These are phyloP conservation scores for Cherax quadricarinatus DNA, from an alignment of 1,140 invertebrate species.

Conservation along the genomic window DNA sequence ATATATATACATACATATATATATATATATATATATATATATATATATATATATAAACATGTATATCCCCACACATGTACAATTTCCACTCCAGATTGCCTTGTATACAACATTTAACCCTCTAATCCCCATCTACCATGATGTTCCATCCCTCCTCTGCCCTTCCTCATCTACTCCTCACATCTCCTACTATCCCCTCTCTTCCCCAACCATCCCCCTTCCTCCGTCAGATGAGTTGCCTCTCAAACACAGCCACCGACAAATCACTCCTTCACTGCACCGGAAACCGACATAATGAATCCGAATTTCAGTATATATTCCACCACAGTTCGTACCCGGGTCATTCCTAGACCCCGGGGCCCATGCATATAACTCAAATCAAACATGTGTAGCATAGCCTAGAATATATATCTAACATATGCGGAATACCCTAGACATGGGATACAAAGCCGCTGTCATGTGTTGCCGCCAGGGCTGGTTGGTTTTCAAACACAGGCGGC, in stretches of 20 bases:
- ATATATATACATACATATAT: too few relatives aligned
- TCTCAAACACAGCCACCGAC: constrained; percentile 1
- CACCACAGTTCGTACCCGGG: constrained; percentile 34
- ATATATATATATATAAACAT: too few relatives aligned
- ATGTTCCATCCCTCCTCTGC: too few relatives aligned
- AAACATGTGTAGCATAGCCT: constrained; percentile 36
- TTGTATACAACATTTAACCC: too few relatives aligned
- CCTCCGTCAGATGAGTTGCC: neutral
- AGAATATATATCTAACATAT: neutral
- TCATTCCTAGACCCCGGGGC: neutral
- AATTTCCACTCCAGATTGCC: too few relatives aligned
- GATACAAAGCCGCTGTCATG: constrained; percentile 39
- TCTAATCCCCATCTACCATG: too few relatives aligned
- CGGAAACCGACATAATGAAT: constrained; percentile 55
- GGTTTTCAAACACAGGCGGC: constrained; percentile 54
- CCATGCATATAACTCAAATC: constrained; percentile 33
- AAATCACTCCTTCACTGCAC: constrained; percentile 57
- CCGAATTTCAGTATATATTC: constrained; percentile 22
- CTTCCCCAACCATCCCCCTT: neutral
- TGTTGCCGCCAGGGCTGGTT: constrained; percentile 44
- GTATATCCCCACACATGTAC: neutral
- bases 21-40: too few relatives aligned
- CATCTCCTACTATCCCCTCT: too few relatives aligned
- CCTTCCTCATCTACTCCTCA: too few relatives aligned
- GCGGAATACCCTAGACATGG: neutral